Evolutionary conservation across 2,888 invertebrate genomes (phyloP), one percentile per base, ranked within the genome.

Genomic region (Amphipoea oculea): DNA sequence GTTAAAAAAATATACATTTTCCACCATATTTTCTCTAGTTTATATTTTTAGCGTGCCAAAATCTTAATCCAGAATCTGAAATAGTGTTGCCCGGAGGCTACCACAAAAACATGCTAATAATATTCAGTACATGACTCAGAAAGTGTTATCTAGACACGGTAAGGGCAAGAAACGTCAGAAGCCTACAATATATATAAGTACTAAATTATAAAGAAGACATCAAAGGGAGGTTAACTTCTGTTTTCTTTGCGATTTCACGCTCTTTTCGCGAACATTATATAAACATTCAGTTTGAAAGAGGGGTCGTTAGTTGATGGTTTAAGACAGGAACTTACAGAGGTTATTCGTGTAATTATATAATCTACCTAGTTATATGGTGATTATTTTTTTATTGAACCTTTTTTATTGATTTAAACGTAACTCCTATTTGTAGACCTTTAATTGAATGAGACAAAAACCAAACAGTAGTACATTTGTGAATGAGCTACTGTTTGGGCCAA

Each of bases 221-320:
- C 90, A 92, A 92, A 90, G 89, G 40, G 57, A 83, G 71, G 83
- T 81, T 87, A 75, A 75, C 88, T 88, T 90, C 86, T 87, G 83
- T 91, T 91, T 91, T 91, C 89, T 90, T 92, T 88, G 79, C 84
- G 87, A 91, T 91, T 92, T 90, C 88, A 85, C 87, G 89, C 87
- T 89, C 88, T 88, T 84, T 89, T 84, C 83, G 74, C 76, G 82
- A 86, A 82, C 82, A 85, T 90, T 88, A 85, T 87, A 90, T 90
- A 90, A 90, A 90, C 90, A 90, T 90, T 90, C 88, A 87, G 86
- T 87, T 89, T 81, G 79, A 85, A 84, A 84, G 86, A 82, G 84
- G 84, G 86, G 88, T 87, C 86, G 84, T 84, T 85, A 83, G 75
- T 71, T 54, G 14, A 12, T 76, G 85, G 86, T 74, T 23, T 42